Percentiles rank a stretch among this genome's conserved stretches.
Conservation (phyloP, 2,113 vertebrate genomes). For the Cavia aperea region DNA sequence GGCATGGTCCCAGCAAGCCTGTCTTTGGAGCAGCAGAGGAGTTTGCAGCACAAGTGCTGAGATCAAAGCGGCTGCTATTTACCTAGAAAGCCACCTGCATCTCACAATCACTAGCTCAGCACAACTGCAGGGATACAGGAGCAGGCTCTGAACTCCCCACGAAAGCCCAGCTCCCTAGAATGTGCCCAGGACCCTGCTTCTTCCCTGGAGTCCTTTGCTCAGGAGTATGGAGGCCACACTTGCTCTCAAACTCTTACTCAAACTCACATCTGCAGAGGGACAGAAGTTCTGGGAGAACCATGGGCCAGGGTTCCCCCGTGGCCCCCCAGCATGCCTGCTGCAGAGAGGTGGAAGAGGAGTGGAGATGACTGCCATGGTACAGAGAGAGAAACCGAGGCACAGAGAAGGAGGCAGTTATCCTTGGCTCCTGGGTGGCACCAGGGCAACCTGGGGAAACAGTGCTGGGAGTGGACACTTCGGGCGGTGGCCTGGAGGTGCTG, state of each 20-base stretch:
- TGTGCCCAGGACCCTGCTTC: neutral
- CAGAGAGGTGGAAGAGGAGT: neutral
- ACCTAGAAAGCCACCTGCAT: neutral
- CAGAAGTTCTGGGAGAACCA: neutral
- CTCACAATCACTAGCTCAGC: no score
- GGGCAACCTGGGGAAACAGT: neutral
- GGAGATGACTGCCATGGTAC: neutral
- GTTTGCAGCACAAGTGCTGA: neutral
- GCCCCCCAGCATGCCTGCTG: neutral
- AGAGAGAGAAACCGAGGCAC: neutral
- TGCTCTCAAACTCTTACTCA: neutral
- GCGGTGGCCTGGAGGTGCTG: neutral
- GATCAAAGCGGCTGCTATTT: neutral
- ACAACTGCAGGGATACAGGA: no score
- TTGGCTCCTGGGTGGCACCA: neutral
- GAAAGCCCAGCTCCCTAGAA: neutral
- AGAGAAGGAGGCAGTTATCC: neutral
- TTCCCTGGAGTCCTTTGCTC: neutral
- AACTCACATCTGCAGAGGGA: neutral
- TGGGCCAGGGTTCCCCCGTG: rapidly evolving
- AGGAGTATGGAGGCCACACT: neutral
- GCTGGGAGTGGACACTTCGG: neutral
- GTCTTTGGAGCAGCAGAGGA: neutral
- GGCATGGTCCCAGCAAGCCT: neutral
- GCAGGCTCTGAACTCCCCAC: no score